These are phyloP conservation scores for Rhadina sibilatrix DNA, from an alignment of 2,113 vertebrate species.

Conservation along the genomic window DNA sequence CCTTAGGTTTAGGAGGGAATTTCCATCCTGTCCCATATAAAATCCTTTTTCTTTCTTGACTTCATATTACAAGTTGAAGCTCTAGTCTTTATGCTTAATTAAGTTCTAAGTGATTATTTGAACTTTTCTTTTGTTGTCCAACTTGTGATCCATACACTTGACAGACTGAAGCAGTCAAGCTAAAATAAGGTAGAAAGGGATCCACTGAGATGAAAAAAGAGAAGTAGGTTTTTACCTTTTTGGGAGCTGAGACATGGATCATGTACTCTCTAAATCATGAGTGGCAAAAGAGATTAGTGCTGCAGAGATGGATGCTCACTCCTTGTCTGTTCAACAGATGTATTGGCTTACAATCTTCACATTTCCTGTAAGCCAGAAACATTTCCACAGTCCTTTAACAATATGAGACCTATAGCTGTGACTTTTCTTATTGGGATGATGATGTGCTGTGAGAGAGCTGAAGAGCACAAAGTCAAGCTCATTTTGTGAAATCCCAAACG, in stretches of 20 bases:
- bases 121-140: background rate
- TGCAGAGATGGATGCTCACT: background rate
- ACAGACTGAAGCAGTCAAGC: background rate
- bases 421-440: background rate
- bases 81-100: background rate
- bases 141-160: background rate
- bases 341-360: background rate
- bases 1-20: background rate
- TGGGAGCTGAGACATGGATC: rapidly evolving
- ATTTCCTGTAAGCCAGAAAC: background rate
- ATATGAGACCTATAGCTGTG: background rate
- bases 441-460: background rate
- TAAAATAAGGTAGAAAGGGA: background rate
- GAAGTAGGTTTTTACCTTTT: background rate
- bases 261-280: background rate
- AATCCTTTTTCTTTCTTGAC: background rate
- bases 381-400: background rate
- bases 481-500: background rate
- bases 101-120: background rate
- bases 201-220: background rate
- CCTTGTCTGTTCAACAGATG: background rate
- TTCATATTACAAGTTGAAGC: background rate
- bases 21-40: background rate
- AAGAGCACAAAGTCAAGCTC: background rate
- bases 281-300: background rate